Percentiles rank a stretch among this genome's conserved stretches.
Evolutionary conservation across 2,797 vertebrate genomes (phyloP).

Genomic region (Geotrypetes seraphini): DNA sequence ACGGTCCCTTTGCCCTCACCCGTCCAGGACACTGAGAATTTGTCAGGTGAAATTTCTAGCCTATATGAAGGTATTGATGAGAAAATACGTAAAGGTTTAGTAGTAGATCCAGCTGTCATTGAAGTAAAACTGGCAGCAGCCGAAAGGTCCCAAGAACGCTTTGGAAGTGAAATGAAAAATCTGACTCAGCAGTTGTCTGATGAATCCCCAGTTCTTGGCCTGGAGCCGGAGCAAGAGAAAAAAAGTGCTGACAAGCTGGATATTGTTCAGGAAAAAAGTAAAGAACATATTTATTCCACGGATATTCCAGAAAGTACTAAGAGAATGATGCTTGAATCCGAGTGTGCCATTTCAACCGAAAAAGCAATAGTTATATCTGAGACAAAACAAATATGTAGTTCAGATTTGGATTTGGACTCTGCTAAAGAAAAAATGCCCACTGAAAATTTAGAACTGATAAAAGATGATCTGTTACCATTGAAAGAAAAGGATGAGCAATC

Average conservation of each 20-base stretch:
- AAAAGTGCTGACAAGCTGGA: constrained; percentile 52
- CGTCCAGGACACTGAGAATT: constrained; percentile 64
- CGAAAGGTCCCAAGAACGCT: constrained; percentile 49
- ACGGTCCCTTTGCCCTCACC: constrained; percentile 93
- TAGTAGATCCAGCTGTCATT: constrained; percentile 56
- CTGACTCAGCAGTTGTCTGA: constrained; percentile 2
- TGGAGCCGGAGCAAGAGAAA: constrained; percentile 50
- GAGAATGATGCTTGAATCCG: too few species aligned
- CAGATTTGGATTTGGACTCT: too few species aligned
- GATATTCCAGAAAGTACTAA: neutral
- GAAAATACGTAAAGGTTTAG: constrained; percentile 45
- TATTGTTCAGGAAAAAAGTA: constrained; percentile 54
- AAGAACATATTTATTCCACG: constrained; percentile 46
- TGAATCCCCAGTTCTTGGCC: constrained; percentile 22
- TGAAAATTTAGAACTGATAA: constrained; percentile 18
- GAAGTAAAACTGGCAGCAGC: constrained; percentile 64
- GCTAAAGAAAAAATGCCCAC: constrained; percentile 16
- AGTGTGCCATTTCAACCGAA: too few species aligned
- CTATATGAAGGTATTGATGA: constrained; percentile 56
- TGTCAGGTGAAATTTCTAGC: constrained; percentile 46
- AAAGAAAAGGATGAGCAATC: constrained; percentile 33
- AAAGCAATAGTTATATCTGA: too few species aligned
- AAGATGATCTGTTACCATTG: constrained; percentile 15
- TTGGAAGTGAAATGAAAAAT: constrained; percentile 37
- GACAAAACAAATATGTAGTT: too few species aligned